A percentile compares a stretch with the other conserved stretches of the same genome.
phyloP scores from a whole-genome alignment of 2,888 invertebrate species.

The Morpho deidamia region DNA sequence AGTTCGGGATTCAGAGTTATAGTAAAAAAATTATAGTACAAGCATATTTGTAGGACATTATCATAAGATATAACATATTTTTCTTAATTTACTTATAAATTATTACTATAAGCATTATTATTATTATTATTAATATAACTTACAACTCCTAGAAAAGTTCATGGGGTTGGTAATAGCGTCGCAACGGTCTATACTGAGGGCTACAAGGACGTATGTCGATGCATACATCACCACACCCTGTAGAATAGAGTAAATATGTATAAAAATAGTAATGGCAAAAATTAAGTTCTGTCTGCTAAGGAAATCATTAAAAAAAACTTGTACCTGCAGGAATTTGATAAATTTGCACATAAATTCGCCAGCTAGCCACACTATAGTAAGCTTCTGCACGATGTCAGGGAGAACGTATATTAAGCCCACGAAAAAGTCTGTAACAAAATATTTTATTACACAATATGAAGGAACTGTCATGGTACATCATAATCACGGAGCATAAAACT shows the following conservation, averaged over 20 bases:
- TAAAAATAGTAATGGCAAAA: too few species aligned
- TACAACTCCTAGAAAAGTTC: constrained; percentile 96
- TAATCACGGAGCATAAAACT: too few species aligned
- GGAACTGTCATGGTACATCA: too few species aligned
- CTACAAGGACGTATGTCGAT: constrained; percentile 94
- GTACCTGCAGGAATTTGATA: constrained; percentile 88
- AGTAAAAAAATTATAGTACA: too few species aligned
- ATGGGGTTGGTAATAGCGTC: constrained; percentile 96
- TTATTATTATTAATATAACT: constrained; percentile 65
- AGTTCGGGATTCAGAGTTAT: too few species aligned
- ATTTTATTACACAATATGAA: neutral
- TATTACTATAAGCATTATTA: too few species aligned
- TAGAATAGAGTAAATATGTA: constrained; percentile 27
- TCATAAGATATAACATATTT: too few species aligned
- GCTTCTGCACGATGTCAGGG: constrained; percentile 93
- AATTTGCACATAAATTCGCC: constrained; percentile 93
- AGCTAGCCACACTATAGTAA: constrained; percentile 92
- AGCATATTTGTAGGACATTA: too few species aligned
- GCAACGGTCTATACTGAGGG: constrained; percentile 94
- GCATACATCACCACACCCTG: constrained; percentile 94
- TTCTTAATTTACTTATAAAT: too few species aligned
- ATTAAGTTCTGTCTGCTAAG: too few species aligned
- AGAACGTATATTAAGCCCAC: constrained; percentile 93
- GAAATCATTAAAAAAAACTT: too few species aligned
- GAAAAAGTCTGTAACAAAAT: constrained; percentile 84